Evolutionary conservation across 2,797 vertebrate genomes (phyloP).

Genomic region (Rhincodon typus): DNA sequence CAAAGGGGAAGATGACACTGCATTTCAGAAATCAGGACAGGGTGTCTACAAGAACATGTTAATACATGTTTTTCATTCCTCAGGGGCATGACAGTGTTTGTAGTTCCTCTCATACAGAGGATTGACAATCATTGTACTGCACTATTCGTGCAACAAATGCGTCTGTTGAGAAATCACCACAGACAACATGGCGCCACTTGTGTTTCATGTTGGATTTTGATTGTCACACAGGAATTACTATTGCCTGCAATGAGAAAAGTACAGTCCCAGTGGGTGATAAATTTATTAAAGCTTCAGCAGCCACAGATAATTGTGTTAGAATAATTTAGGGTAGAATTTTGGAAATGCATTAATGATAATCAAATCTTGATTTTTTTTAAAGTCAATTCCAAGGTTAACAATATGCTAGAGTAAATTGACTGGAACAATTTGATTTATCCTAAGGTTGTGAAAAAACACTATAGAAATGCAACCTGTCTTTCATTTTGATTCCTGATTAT

Average conservation of each 20-base stretch:
- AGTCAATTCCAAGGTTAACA: background rate
- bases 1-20: background rate
- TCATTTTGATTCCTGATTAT: background rate
- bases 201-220: slow-evolving; percentile 4
- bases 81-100: background rate
- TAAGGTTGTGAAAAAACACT: background rate
- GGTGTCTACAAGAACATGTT: background rate
- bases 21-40: background rate
- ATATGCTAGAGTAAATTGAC: background rate
- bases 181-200: slow-evolving; percentile 1
- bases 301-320: background rate
- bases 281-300: background rate
- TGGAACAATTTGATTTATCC: background rate
- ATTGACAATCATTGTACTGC: background rate
- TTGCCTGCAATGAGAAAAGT: background rate
- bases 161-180: background rate
- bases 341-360: background rate
- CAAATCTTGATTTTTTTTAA: background rate
- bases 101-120: background rate
- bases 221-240: background rate
- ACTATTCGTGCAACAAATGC: background rate
- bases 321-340: background rate
- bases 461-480: background rate
- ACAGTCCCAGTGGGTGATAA: background rate
- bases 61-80: background rate